A percentile compares a stretch with the other conserved stretches of the same genome.
These are phyloP conservation scores for Montipora capitata DNA, from an alignment of 92 coral and sea anemone species.

Conservation along the genomic window DNA sequence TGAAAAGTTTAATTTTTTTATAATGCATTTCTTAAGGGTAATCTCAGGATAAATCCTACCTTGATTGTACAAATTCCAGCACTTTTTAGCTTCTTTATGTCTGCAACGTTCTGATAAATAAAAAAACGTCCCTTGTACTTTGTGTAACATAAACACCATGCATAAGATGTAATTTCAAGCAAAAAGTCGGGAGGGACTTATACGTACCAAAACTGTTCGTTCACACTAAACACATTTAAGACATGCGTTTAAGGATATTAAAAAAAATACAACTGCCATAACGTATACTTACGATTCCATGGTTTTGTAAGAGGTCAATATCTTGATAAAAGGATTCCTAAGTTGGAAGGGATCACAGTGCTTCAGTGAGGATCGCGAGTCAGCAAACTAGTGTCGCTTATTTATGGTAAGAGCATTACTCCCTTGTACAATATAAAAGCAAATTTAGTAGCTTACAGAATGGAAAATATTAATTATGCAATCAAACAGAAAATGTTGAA, in stretches of 20 bases:
- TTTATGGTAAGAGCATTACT: too few species aligned
- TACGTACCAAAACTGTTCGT: too few species aligned
- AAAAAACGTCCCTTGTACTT: neutral
- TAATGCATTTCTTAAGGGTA: neutral
- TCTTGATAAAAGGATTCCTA: constrained; percentile 98
- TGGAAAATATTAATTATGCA: too few species aligned
- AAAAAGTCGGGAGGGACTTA: too few species aligned
- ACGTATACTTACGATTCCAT: constrained; percentile 92
- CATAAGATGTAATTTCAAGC: too few species aligned
- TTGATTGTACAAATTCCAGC: constrained; percentile 96
- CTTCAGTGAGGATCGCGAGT: neutral
- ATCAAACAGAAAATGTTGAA: too few species aligned
- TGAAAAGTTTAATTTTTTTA: too few species aligned
- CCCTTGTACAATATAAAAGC: too few species aligned
- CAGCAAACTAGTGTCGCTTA: neutral
- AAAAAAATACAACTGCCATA: neutral
- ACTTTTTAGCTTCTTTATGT: constrained; percentile 92
- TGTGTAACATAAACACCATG: too few species aligned
- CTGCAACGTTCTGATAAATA: constrained; percentile 90
- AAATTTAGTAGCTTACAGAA: too few species aligned
- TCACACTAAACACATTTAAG: too few species aligned
- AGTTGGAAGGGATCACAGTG: neutral
- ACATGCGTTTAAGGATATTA: too few species aligned
- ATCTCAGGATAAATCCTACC: constrained; percentile 46
- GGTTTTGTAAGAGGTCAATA: constrained; percentile 93